phyloP scores from a whole-genome alignment of 1,140 invertebrate genomes.

The Euglossa dilemma region DNA sequence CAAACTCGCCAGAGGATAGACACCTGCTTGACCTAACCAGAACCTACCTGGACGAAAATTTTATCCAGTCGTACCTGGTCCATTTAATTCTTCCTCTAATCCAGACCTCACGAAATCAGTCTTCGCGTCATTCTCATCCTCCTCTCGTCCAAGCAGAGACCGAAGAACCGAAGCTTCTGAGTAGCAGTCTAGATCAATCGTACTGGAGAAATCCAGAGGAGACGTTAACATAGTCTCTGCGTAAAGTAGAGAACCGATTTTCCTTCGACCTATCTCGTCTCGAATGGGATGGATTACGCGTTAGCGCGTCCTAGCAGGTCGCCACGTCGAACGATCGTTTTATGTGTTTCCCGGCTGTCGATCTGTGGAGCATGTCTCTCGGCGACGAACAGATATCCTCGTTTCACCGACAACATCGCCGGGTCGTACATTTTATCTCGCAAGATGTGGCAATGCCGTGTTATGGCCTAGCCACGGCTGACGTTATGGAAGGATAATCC shows the following conservation, averaged over 20 bases:
- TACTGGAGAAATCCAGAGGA: no score
- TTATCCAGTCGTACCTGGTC: no score
- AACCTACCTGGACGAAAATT: no score
- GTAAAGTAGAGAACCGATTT: neutral
- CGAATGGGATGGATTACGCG: slow-evolving; percentile 27
- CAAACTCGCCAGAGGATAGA: no score
- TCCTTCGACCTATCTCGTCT: neutral
- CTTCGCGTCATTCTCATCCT: no score
- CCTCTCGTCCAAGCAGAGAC: no score
- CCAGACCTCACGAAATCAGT: no score
- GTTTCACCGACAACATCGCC: slow-evolving; percentile 26
- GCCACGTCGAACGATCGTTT: slow-evolving; percentile 13
- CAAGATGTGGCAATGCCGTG: slow-evolving; percentile 46
- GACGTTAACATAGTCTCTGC: no score
- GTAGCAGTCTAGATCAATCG: no score
- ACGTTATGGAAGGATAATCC: slow-evolving; percentile 68
- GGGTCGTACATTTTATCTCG: slow-evolving; percentile 36
- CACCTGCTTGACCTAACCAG: no score
- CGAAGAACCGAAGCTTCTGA: no score
- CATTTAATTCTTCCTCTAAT: no score
- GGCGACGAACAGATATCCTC: slow-evolving; percentile 18
- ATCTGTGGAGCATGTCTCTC: slow-evolving; percentile 14
- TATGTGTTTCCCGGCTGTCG: neutral
- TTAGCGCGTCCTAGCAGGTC: neutral
- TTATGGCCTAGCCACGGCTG: slow-evolving; percentile 39